phyloP scores from a whole-genome alignment of 2,888 invertebrate species.

The Acrobasis consociella region DNA sequence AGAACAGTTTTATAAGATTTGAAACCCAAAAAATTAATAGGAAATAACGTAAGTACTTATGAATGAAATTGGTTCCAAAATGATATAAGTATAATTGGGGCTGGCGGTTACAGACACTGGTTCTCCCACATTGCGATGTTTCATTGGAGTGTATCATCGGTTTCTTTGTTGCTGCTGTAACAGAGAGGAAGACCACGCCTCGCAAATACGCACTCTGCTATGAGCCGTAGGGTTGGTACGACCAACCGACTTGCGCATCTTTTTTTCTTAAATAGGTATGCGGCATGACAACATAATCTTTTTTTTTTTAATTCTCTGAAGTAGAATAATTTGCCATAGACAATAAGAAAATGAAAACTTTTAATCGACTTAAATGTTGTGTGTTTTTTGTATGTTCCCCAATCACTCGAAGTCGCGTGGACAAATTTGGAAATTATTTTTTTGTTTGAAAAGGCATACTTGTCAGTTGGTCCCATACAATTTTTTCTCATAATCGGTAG shows the following conservation, averaged over 20 bases:
- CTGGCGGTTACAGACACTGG: not conserved
- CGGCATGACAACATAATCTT: too few relatives aligned
- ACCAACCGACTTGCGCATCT: not conserved
- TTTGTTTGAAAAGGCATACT: too few relatives aligned
- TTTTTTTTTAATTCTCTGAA: too few relatives aligned
- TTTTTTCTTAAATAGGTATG: too few relatives aligned
- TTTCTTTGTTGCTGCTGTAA: constrained; percentile 7
- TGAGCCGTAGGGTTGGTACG: not conserved
- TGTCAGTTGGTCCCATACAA: too few relatives aligned
- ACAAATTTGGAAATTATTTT: too few relatives aligned
- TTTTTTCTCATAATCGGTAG: too few relatives aligned
- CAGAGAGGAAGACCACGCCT: constrained; percentile 19
- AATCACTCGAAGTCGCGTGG: too few relatives aligned
- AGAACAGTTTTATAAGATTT: not conserved
- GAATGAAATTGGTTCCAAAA: constrained; percentile 11
- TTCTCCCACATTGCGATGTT: constrained; percentile 10
- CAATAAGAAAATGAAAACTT: too few relatives aligned
- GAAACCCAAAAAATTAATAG: not conserved
- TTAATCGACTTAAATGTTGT: too few relatives aligned
- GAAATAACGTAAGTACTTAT: not conserved
- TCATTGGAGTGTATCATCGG: constrained; percentile 11
- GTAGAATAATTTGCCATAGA: too few relatives aligned
- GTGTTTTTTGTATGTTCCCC: too few relatives aligned
- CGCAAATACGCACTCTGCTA: not conserved
- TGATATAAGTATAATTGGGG: constrained; percentile 8